Conservation (phyloP, 2,797 vertebrate species). For the Hydrocynus forskahlii region DNA sequence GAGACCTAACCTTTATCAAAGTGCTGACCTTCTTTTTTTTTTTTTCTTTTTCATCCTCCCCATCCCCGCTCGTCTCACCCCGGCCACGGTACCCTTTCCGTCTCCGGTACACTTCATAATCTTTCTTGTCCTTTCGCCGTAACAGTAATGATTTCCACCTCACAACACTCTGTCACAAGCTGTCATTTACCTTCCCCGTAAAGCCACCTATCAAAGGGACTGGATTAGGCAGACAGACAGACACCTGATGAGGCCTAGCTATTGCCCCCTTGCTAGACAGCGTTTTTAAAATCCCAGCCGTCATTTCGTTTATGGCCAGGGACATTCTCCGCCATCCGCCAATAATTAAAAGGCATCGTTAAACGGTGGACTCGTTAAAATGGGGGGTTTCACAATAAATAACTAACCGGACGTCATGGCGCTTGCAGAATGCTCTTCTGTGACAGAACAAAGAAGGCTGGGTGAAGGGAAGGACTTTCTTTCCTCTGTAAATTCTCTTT, state of each 20-base stretch:
- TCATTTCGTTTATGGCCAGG: constrained; percentile 43
- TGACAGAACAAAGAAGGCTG: constrained; percentile 26
- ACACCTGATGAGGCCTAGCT: constrained; percentile 27
- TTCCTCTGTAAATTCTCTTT: neutral
- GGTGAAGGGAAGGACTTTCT: neutral
- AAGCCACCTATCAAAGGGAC: constrained; percentile 56
- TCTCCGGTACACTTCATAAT: constrained; percentile 31
- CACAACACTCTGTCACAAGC: constrained; percentile 49
- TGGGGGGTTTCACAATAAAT: constrained; percentile 25
- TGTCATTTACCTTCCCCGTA: constrained; percentile 54
- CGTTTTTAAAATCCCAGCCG: neutral
- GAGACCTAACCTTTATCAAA: constrained; percentile 49
- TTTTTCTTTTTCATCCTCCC: neutral
- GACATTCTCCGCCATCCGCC: constrained; percentile 41
- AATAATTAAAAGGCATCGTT: constrained; percentile 43
- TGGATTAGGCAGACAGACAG: constrained; percentile 52
- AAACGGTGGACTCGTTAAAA: constrained; percentile 14
- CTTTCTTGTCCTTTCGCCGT: constrained; percentile 33
- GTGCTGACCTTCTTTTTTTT: constrained; percentile 16
- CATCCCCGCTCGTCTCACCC: neutral
- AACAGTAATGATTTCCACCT: constrained; percentile 57
- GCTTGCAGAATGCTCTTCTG: constrained; percentile 14
- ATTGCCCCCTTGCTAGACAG: neutral
- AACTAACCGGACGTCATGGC: constrained; percentile 35
- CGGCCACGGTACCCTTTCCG: constrained; percentile 19